Percentiles rank a stretch among this genome's conserved stretches.
phyloP scores from a whole-genome alignment of 2,113 vertebrate species.

The Nyctibius bracteatus region DNA sequence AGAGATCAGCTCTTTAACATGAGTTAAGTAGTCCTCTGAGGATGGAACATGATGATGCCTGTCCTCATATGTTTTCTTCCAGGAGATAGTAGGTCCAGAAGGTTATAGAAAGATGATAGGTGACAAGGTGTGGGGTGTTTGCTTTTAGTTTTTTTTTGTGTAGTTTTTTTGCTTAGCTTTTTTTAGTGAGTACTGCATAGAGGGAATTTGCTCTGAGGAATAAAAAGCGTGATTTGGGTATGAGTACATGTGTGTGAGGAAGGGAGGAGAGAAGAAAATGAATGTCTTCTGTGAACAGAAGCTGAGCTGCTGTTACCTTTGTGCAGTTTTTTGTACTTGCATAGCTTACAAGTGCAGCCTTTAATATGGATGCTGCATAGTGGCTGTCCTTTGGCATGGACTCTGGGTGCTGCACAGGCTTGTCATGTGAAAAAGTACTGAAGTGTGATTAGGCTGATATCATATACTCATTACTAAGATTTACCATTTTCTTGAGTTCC shows the following conservation, averaged over 20 bases:
- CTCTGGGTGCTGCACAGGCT: background rate
- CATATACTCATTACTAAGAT: background rate
- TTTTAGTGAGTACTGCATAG: background rate
- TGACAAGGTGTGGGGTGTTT: background rate
- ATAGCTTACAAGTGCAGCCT: background rate
- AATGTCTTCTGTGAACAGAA: background rate
- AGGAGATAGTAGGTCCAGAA: background rate
- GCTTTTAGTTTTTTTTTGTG: too few species aligned
- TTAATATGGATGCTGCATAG: background rate
- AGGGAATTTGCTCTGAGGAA: background rate
- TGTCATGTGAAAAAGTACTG: background rate
- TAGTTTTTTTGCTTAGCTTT: background rate
- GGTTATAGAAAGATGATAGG: background rate
- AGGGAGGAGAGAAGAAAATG: background rate
- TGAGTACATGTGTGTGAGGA: background rate
- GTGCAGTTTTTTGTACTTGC: background rate
- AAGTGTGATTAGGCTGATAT: background rate
- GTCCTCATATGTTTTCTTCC: background rate
- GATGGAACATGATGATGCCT: background rate
- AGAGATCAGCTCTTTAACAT: background rate
- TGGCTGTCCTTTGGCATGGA: background rate
- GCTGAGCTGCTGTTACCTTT: background rate
- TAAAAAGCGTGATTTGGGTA: background rate
- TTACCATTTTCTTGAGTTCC: background rate
- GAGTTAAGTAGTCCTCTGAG: background rate